A percentile compares a stretch with the other conserved stretches of the same genome.
Conservation (phyloP, 1,140 invertebrate genomes). For the Dinoponera quadriceps region DNA sequence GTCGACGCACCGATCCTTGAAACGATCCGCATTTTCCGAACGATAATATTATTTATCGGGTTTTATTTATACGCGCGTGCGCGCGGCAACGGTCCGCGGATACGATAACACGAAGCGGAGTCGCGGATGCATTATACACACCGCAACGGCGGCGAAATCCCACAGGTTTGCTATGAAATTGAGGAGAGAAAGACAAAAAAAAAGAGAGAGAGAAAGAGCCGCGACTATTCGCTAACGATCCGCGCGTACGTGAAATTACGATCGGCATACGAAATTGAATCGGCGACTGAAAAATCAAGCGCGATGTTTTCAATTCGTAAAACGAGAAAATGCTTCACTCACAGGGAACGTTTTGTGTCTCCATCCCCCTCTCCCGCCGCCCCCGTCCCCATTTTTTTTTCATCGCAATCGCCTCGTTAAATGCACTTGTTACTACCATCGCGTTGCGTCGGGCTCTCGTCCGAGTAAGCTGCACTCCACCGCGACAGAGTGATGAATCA, state of each 20-base stretch:
- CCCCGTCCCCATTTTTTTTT: not conserved
- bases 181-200: not conserved
- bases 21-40: slow-evolving; percentile 52
- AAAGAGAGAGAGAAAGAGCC: not conserved
- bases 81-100: no score
- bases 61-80: no score
- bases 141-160: not conserved
- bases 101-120: no score
- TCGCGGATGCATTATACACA: not conserved
- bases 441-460: not conserved
- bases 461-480: slow-evolving; percentile 17
- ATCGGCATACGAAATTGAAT: slow-evolving; percentile 57
- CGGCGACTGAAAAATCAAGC: slow-evolving; percentile 49
- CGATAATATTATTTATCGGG: slow-evolving; percentile 39
- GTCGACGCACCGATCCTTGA: slow-evolving; percentile 58
- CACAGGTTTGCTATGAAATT: not conserved
- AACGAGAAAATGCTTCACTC: slow-evolving; percentile 46
- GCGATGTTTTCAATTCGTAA: slow-evolving; percentile 51
- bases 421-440: slow-evolving; percentile 28
- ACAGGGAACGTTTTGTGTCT: not conserved
- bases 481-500: not conserved
- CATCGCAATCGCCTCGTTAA: slow-evolving; percentile 51
- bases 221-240: slow-evolving; percentile 31
- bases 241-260: slow-evolving; percentile 42
- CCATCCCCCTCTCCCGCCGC: not conserved